Evolutionary conservation across 2,888 invertebrate species (phyloP).

Genomic region (Coremacera marginata): DNA sequence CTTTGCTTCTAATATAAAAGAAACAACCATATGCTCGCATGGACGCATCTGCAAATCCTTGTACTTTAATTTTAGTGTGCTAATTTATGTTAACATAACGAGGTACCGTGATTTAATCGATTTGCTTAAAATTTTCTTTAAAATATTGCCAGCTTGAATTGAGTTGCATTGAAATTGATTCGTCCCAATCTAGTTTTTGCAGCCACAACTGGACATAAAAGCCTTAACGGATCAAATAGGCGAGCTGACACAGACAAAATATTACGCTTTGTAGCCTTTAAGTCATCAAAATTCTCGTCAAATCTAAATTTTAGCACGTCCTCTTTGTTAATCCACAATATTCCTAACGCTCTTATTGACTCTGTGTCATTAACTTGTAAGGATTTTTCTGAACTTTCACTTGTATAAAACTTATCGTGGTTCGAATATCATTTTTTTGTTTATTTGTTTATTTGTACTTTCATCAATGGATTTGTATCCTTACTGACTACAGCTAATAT

Average conservation of each 20-base stretch:
- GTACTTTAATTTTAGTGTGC: not conserved
- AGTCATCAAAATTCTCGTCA: not conserved
- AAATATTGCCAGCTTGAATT: conserved; percentile 3
- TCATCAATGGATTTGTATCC: no score
- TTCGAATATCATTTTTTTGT: not conserved
- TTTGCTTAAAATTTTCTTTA: conserved; percentile 9
- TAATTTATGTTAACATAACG: conserved; percentile 14
- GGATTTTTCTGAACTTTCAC: not conserved
- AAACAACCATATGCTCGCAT: not conserved
- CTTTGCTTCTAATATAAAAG: not conserved
- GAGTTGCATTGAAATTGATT: conserved; percentile 16
- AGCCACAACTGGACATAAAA: not conserved
- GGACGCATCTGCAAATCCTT: not conserved
- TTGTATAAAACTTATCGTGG: not conserved
- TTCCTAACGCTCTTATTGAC: not conserved
- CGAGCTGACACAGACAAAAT: conserved; percentile 11
- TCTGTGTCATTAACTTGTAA: not conserved
- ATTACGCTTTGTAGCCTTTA: no score
- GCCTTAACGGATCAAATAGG: conserved; percentile 25
- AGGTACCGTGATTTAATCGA: not conserved
- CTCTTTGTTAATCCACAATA: not conserved
- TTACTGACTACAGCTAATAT: no score
- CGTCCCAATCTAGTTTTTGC: conserved; percentile 12
- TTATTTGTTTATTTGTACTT: no score
- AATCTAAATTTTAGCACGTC: not conserved